Conservation (phyloP, 2,888 invertebrate species). For the Macaria notata region DNA sequence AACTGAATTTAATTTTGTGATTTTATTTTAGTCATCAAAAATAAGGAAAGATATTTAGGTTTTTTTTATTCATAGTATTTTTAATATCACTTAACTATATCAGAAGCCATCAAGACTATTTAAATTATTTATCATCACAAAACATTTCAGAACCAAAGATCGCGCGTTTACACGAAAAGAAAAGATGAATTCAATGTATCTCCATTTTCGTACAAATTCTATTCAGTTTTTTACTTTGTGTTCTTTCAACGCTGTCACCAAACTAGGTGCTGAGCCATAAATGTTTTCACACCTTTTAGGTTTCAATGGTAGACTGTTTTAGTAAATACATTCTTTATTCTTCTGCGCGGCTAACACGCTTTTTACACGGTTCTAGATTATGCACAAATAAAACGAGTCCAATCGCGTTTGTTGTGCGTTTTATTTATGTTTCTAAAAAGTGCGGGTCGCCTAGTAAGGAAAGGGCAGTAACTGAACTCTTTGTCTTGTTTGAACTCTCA, state of each 20-base stretch:
- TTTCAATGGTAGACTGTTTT: conserved; percentile 20
- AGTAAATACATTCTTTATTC: conserved; percentile 21
- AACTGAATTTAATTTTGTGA: too few relatives aligned
- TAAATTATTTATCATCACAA: too few relatives aligned
- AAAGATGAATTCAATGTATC: too few relatives aligned
- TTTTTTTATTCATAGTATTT: too few relatives aligned
- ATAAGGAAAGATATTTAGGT: too few relatives aligned
- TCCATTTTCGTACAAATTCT: background rate
- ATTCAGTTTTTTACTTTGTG: background rate
- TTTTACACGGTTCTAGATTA: conserved; percentile 13
- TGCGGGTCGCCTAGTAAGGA: background rate
- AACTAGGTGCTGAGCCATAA: conserved; percentile 6
- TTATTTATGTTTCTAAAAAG: conserved; percentile 20
- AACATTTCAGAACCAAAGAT: too few relatives aligned
- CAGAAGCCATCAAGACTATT: too few relatives aligned
- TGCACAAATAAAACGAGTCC: conserved; percentile 18
- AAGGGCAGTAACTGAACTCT: too few relatives aligned
- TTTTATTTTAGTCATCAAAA: too few relatives aligned
- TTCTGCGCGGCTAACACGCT: background rate
- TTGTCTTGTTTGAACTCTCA: too few relatives aligned
- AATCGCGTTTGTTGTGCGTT: conserved; percentile 16
- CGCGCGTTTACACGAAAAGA: too few relatives aligned
- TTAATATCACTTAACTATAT: too few relatives aligned
- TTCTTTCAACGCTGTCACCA: conserved; percentile 8
- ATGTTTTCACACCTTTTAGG: conserved; percentile 8